Percentiles rank a stretch among this genome's conserved stretches.
Conservation (phyloP, 2,113 vertebrate species). For the Vireo altiloquus region DNA sequence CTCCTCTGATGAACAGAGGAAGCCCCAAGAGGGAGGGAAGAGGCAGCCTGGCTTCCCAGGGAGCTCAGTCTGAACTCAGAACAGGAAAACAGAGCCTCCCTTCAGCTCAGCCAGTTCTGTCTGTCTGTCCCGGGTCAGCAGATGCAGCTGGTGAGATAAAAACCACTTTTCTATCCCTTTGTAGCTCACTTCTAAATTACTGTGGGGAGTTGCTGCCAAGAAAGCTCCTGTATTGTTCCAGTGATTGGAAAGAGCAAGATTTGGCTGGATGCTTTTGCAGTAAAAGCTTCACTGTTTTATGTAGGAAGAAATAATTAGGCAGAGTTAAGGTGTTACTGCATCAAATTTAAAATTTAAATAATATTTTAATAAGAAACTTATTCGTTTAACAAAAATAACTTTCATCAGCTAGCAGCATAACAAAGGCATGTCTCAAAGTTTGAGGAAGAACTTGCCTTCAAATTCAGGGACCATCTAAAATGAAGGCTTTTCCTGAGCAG, state of each 20-base stretch:
- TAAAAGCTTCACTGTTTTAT: not conserved
- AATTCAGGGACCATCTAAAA: not conserved
- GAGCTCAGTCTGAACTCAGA: not conserved
- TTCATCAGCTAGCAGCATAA: slow-evolving; percentile 11
- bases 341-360: slow-evolving; percentile 29
- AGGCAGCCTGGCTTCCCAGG: not conserved
- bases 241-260: not conserved
- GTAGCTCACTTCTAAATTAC: not conserved
- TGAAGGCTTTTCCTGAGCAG: not conserved
- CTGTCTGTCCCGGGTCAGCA: not conserved
- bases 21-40: not conserved
- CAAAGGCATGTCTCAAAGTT: not conserved
- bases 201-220: not conserved
- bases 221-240: not conserved
- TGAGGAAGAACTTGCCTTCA: not conserved
- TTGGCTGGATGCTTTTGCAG: not conserved
- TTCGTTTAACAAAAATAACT: not conserved
- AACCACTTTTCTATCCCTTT: not conserved
- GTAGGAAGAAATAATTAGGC: not conserved
- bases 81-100: not conserved
- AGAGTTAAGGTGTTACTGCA: not conserved
- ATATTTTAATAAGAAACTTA: slow-evolving; percentile 43
- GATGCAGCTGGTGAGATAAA: not conserved
- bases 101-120: not conserved
- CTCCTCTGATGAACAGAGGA: not conserved